These are phyloP conservation scores for Numenius phaeopus DNA, from an alignment of 2,797 vertebrate species.

Conservation along the genomic window DNA sequence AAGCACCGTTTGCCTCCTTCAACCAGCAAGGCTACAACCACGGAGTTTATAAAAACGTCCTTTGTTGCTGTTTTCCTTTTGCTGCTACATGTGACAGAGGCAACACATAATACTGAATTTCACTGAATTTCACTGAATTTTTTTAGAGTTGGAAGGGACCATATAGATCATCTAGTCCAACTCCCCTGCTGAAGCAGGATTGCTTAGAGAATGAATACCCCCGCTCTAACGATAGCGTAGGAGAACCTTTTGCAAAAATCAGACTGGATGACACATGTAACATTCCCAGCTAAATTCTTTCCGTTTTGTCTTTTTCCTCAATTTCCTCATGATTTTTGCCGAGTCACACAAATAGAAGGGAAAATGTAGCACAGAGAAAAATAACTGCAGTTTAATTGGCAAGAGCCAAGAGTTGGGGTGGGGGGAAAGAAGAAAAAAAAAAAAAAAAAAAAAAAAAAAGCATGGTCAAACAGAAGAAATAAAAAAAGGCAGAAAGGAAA, in stretches of 20 bases:
- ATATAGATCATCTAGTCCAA: too few species aligned
- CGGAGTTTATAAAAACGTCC: background rate
- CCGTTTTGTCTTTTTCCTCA: background rate
- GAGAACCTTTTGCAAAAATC: background rate
- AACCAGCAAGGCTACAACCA: background rate
- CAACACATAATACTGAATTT: fast-evolving
- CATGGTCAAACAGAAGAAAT: background rate
- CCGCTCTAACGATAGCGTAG: fast-evolving
- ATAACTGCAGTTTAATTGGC: background rate
- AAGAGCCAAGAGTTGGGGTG: background rate
- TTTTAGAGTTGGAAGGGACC: too few species aligned
- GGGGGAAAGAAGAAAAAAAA: fast-evolving
- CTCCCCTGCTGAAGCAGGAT: too few species aligned
- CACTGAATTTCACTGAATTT: too few species aligned
- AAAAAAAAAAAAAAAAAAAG: background rate
- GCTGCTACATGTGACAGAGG: background rate
- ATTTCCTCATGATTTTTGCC: background rate
- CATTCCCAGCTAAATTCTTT: background rate
- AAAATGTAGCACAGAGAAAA: background rate
- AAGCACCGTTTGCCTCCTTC: background rate
- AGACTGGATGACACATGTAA: background rate
- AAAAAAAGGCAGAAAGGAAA: background rate
- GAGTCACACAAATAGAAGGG: background rate
- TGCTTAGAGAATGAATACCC: too few species aligned
- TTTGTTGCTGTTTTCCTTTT: background rate